These are phyloP conservation scores for Epirrita christyi DNA, from an alignment of 2,888 invertebrate genomes.

Conservation along the genomic window DNA sequence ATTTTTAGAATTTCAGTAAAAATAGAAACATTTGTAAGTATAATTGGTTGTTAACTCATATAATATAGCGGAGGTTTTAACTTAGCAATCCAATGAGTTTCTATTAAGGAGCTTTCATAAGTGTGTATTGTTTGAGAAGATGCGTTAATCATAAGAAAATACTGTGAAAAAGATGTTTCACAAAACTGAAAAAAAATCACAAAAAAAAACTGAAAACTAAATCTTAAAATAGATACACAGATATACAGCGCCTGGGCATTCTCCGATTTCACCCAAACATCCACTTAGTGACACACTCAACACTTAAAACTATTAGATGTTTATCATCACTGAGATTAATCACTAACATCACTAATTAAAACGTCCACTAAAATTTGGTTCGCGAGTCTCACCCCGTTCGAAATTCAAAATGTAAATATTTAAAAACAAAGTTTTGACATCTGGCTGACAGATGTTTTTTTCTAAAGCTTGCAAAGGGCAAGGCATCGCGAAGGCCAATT, in stretches of 20 bases:
- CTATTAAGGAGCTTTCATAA: too few relatives aligned
- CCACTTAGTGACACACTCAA: slow-evolving; percentile 17
- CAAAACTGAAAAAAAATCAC: too few relatives aligned
- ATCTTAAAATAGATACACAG: slow-evolving; percentile 46
- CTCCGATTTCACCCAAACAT: slow-evolving; percentile 48
- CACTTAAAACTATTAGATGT: slow-evolving; percentile 14
- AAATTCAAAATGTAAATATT: slow-evolving; percentile 18
- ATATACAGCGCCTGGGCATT: slow-evolving; percentile 46
- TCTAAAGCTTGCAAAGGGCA: slow-evolving; percentile 23
- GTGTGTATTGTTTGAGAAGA: too few relatives aligned
- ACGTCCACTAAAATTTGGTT: slow-evolving; percentile 15
- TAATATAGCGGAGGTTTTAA: too few relatives aligned
- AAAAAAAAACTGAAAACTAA: slow-evolving; percentile 1
- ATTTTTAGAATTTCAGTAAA: too few relatives aligned
- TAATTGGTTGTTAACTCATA: too few relatives aligned
- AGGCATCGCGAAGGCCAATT: slow-evolving; percentile 40
- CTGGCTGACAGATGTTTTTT: slow-evolving; percentile 10
- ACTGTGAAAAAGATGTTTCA: too few relatives aligned
- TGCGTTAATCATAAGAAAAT: too few relatives aligned
- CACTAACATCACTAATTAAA: slow-evolving; percentile 19
- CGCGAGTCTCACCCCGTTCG: slow-evolving; percentile 25
- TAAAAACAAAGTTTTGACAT: not conserved
- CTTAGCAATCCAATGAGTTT: too few relatives aligned
- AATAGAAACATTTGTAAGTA: too few relatives aligned
- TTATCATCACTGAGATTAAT: not conserved